phyloP scores from a whole-genome alignment of 2,888 invertebrate species.

The Drosophila buzzatii region DNA sequence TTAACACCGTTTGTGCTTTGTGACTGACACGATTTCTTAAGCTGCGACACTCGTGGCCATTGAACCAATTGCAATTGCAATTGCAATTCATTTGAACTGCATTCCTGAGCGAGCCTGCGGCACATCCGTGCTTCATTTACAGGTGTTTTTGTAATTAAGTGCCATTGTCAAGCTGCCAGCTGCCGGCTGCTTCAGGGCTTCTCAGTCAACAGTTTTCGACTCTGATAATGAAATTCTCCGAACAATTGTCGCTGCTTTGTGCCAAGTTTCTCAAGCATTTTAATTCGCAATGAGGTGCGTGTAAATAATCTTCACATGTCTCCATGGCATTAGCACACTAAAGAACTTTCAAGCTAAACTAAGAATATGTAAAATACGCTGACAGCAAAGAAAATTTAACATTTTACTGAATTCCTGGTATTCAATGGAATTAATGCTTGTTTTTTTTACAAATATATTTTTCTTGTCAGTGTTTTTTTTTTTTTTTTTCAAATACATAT shows the following conservation, averaged over 20 bases:
- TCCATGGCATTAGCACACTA: background rate
- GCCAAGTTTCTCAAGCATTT: constrained; percentile 27
- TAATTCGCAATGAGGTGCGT: constrained; percentile 24
- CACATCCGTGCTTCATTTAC: background rate
- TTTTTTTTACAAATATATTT: background rate
- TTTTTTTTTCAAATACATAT: background rate
- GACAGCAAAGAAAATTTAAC: too few relatives aligned
- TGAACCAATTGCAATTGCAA: constrained; percentile 24
- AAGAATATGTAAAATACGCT: background rate
- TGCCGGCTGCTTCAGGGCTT: too few relatives aligned
- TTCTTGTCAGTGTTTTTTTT: background rate
- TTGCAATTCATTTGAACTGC: constrained; percentile 25
- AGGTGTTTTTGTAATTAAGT: constrained; percentile 66
- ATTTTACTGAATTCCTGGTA: background rate
- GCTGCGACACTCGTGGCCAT: constrained; percentile 7
- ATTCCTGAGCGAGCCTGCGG: background rate
- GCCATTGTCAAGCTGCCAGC: constrained; percentile 40
- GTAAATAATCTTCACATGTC: constrained; percentile 7
- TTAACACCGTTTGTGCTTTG: constrained; percentile 27
- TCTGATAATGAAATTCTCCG: constrained; percentile 35
- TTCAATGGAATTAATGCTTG: background rate
- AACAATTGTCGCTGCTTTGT: constrained; percentile 43
- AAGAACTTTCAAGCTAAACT: background rate
- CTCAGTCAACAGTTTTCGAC: constrained; percentile 34
- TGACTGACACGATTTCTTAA: background rate